Conservation (phyloP, 2,113 vertebrate genomes). For the Bostrychus sinensis region DNA sequence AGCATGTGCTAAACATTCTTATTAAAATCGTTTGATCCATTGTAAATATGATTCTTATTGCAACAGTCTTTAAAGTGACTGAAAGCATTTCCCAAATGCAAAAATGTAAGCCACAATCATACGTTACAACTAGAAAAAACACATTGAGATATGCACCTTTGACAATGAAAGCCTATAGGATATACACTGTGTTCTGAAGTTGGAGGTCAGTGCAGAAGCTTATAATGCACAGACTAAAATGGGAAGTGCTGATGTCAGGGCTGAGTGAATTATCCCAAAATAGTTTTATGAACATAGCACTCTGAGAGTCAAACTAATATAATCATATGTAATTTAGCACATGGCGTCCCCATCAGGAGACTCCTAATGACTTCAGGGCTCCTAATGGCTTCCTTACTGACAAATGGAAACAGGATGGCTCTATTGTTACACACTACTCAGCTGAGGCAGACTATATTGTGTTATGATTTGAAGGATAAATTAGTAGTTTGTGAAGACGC, state of each 20-base stretch:
- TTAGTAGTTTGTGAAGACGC: constrained; percentile 1
- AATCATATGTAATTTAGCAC: constrained; percentile 10
- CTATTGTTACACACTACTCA: constrained; percentile 6
- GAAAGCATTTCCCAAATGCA: too few species aligned
- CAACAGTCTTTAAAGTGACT: too few species aligned
- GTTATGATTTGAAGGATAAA: constrained; percentile 5
- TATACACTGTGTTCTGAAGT: background rate
- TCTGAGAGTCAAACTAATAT: constrained; percentile 1
- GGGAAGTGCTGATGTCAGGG: background rate
- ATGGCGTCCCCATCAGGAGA: constrained; percentile 11
- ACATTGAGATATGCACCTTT: too few species aligned
- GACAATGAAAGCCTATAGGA: too few species aligned
- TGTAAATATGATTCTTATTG: too few species aligned
- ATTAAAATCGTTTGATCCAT: too few species aligned
- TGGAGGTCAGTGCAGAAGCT: background rate
- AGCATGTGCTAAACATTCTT: too few species aligned
- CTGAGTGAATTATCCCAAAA: constrained; percentile 3
- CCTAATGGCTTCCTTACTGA: constrained; percentile 5
- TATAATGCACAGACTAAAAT: background rate
- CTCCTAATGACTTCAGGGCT: constrained; percentile 8
- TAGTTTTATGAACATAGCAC: constrained; percentile 11
- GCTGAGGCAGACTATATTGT: constrained; percentile 1
- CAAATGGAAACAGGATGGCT: constrained; percentile 6
- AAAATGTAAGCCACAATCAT: too few species aligned
- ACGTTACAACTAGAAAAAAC: too few species aligned